phyloP scores from a whole-genome alignment of 2,888 invertebrate species.

The Lamproptera curius region DNA sequence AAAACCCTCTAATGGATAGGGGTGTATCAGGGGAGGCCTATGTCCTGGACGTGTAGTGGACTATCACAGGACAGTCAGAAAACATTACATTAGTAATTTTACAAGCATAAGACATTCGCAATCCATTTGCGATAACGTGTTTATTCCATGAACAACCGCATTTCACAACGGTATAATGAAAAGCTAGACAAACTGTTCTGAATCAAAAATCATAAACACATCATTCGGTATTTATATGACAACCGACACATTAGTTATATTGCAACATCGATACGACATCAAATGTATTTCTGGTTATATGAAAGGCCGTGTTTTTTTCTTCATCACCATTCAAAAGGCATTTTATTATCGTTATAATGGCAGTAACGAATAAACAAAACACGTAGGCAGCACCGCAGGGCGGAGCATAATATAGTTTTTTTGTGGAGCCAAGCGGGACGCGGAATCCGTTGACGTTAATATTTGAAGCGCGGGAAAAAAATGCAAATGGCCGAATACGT shows the following conservation, averaged over 20 bases:
- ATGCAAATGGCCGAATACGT: constrained; percentile 43
- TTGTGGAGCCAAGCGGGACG: constrained; percentile 27
- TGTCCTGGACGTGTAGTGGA: too few relatives aligned
- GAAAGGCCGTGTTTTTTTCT: constrained; percentile 1
- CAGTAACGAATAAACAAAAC: constrained; percentile 18
- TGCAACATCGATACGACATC: constrained; percentile 5
- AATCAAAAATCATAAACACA: constrained; percentile 4
- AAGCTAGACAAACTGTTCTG: too few relatives aligned
- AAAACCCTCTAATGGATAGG: too few relatives aligned
- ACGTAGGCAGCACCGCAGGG: constrained; percentile 17
- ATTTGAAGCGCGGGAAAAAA: constrained; percentile 45
- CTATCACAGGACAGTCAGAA: too few relatives aligned
- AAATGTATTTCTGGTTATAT: constrained; percentile 3
- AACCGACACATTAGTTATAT: constrained; percentile 3
- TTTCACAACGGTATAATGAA: too few relatives aligned
- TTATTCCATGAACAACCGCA: too few relatives aligned
- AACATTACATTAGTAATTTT: too few relatives aligned
- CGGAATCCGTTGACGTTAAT: constrained; percentile 34
- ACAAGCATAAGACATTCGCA: too few relatives aligned
- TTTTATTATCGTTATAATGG: constrained; percentile 18
- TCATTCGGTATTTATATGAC: constrained; percentile 1
- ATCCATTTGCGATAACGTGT: too few relatives aligned
- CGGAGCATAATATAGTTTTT: constrained; percentile 15
- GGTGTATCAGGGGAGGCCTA: too few relatives aligned
- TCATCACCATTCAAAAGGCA: constrained; percentile 10